Percentiles rank a stretch among this genome's conserved stretches.
Evolutionary conservation across 1,140 invertebrate species (phyloP).

Genomic region (Lordiphosa clarofinis): DNA sequence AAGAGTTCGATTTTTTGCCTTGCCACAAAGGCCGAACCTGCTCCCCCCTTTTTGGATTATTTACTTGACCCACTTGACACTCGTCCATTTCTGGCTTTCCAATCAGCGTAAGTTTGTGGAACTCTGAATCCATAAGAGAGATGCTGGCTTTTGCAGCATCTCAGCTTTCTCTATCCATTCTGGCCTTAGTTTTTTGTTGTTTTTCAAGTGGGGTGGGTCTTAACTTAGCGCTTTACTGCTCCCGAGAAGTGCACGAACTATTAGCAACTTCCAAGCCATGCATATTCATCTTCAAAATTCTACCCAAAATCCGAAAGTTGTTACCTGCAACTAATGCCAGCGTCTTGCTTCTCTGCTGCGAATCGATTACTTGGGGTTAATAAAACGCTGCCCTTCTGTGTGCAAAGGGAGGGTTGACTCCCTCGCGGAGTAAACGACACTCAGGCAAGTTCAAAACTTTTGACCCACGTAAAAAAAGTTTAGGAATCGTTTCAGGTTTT

Average conservation of each 20-base stretch:
- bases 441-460: conserved; percentile 18
- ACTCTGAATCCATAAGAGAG: conserved; percentile 38
- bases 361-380: conserved; percentile 53
- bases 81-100: conserved; percentile 48
- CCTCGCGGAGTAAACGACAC: conserved; percentile 14
- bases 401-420: conserved; percentile 8
- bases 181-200: conserved; percentile 21
- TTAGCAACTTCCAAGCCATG: too few relatives aligned
- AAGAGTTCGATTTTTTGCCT: too few relatives aligned
- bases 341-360: conserved; percentile 28
- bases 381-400: conserved; percentile 32
- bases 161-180: conserved; percentile 1
- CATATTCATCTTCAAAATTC: neutral
- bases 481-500: conserved; percentile 37
- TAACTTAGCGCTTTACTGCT: conserved; percentile 13
- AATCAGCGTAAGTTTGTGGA: conserved; percentile 60
- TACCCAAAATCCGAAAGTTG: conserved; percentile 13
- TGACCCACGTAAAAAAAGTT: conserved; percentile 23
- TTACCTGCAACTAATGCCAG: conserved; percentile 25
- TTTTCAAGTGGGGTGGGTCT: conserved; percentile 12
- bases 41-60: conserved; percentile 18
- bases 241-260: too few relatives aligned
- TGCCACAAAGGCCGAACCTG: conserved; percentile 19
- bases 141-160: conserved; percentile 5
- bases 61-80: conserved; percentile 36